Evolutionary conservation across 37 sponge, comb jelly and placozoan genomes (phyloP), one percentile per base, ranked within the genome.

Genomic region (Oscarella lobularis): DNA sequence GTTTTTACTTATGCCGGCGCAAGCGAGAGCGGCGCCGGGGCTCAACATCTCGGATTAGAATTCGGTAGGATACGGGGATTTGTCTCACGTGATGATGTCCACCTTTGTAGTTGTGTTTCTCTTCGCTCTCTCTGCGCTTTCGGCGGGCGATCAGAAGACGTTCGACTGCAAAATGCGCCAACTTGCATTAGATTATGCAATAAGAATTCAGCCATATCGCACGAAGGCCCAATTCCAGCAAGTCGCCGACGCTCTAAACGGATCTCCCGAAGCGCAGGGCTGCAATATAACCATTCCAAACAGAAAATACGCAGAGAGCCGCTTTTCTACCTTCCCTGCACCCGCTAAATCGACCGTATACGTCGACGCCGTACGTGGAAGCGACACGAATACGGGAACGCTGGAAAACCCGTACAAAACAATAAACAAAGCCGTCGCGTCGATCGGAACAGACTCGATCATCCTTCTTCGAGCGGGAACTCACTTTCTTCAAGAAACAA

Each of bases 351-450:
- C 39, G 35, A 3, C 67, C 3, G 29, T 30, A 2, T 87, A 83
- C 71, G 82, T 70, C 0, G 83, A 86, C 36, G 65, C 77, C 35
- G 66, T 5, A 5, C 40, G 69, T 37, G 86, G 83, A 20, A 83
- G 74, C 66, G 87, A 87, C 69, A 35, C 68, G 31, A 79, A 87
- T 38, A n/a, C 80, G 40, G 87, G 87, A 3, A 73, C 87, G 2
- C 38, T 74, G 36, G 35, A 35, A 39, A 41, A 9, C 72, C 71
- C 71, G 4, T 14, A 32, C n/a, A 4, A 68, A 20, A 68, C 71
- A n/a, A 20, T 68, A 32, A 35, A 5, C 6, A 4, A 68, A 68
- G 71, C 5, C 6, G 71, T 68, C 38, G 9, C 77, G 38, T 6
- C n/a, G 5, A n/a, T n/a, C n/a, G n/a, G n/a, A n/a, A n/a, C n/a